Evolutionary conservation across 2,888 invertebrate species (phyloP), one percentile per base, ranked within the genome.

Genomic region (Tromatobia lineatoria): DNA sequence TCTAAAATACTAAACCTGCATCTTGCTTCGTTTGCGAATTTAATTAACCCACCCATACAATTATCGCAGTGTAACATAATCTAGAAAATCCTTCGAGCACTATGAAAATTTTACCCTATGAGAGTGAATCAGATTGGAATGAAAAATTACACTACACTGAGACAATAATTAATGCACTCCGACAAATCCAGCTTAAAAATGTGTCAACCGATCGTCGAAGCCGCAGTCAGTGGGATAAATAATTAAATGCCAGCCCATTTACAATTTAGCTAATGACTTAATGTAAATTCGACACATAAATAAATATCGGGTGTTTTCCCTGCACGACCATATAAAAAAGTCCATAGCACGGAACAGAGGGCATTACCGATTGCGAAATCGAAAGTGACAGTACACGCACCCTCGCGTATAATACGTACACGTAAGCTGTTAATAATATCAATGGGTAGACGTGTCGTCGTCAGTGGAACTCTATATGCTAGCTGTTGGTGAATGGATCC

Each of bases 371-470:
- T 1, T 38, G 42, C 23, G 67, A 67, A 7, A 25, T 23, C 15
- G 47, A 67, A 45, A 67, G 45, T 67, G 67, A 67, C 67, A 20
- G 34, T 64, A 57, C 34, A 71, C 34, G 34, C 25, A 38, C 20
- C 23, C 64, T 13, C 20, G 34, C 50, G 42, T 66, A 42, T 29
- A 42, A 69, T 23, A 20, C 38, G 45, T 38, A 61, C 77, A 34
- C 61, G 54, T 61, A 71, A 80, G 73, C 73, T 45, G 69, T 74
- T 67, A 75, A 80, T 80, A 74, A 80, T 80, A 59, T 80, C 74
- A 74, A 74, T 80, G 59, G 50, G 47, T 25, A 59, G 67, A 80
- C 47, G 50, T 52, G 57, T 61, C 34, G 59, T 75, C 54, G 47
- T 67, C 67, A 23, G 47, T 61, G 52, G 47, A 11, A 74, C 52